A percentile compares a stretch with the other conserved stretches of the same genome.
These are phyloP conservation scores for Ochropacha duplaris DNA, from an alignment of 2,888 invertebrate species.

Conservation along the genomic window DNA sequence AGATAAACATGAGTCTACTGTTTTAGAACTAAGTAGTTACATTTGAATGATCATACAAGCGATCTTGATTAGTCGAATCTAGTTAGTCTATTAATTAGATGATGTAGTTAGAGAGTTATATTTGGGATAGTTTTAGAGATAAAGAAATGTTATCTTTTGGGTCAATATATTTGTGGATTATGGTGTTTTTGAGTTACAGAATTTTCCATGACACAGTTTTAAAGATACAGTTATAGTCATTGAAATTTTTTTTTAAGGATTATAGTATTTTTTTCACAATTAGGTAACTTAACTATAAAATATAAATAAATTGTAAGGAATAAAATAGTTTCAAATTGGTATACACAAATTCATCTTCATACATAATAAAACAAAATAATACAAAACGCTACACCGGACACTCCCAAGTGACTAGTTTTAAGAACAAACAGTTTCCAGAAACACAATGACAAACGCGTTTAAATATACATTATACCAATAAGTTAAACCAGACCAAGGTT, in stretches of 20 bases:
- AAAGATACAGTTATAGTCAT: too few species aligned
- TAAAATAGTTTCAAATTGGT: neutral
- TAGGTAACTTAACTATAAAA: too few species aligned
- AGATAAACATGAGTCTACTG: too few species aligned
- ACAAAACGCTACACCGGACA: neutral
- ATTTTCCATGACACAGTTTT: too few species aligned
- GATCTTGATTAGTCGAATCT: neutral
- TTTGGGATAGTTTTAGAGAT: too few species aligned
- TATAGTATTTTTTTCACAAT: too few species aligned
- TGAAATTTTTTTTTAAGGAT: too few species aligned
- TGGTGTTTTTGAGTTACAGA: too few species aligned
- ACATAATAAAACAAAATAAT: neutral
- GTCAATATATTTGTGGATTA: too few species aligned
- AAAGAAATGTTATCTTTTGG: too few species aligned
- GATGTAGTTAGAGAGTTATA: neutral
- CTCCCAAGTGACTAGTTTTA: neutral
- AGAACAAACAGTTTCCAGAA: neutral
- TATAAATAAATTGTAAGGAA: too few species aligned
- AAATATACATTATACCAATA: conserved; percentile 4
- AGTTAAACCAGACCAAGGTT: conserved; percentile 12
- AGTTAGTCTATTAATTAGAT: neutral
- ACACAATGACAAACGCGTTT: neutral
- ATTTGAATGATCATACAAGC: neutral
- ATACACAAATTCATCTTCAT: neutral
- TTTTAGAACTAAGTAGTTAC: neutral